Base-by-base conservation (phyloP, 2,888 invertebrate genomes). In the Frankliniella fusca region DNA sequence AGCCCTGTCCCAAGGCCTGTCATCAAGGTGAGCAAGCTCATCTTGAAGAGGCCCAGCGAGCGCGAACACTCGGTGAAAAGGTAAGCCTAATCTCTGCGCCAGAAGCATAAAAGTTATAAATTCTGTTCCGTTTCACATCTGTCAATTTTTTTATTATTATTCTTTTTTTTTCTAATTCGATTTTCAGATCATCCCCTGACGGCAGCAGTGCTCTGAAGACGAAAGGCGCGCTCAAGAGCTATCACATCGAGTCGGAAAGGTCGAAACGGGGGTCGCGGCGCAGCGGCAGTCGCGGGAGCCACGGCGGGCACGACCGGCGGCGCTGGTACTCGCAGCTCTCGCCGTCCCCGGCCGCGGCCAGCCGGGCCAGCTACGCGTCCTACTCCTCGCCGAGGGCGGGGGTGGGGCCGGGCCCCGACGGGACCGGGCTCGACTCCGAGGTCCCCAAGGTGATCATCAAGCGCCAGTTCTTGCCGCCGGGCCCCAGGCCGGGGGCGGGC, bases 391-490 rank as follows among this genome's bases (percentile, higher is more conserved):
- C 70, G 70, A 27, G 70, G 70, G 27, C 70, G 27, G 70, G 12
- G 20, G 8, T 7, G 70, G 70, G 70, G 27, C 23, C 70, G 70
- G 70, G 70, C 23, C 11, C 23, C n/a, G 70, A 23, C 27, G 70
- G 70, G 11, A 3, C 3, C 38, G 38, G 3, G 38, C 38, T 5
- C 38, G 38, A 38, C 38, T 38, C 38, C 38, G 70, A 76, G 70
- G 70, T 76, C 27, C 70, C 70, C 70, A 76, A 76, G 70, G 70
- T 76, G 23, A 76, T 76, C 23, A 76, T 76, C 23, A 76, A 76
- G 70, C 70, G 70, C 11, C 70, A 76, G 27, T n/a, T 38, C 61
- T 1, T 61, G 15, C 61, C 61, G 61, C 38, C 38, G 38, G 38
- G 38, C 38, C 38, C 38, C 38, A 38, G 38, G 38, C 38, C 38